Evolutionary conservation across 2,888 invertebrate species (phyloP), one percentile per base, ranked within the genome.

Genomic region (Drosophila ustulata): DNA sequence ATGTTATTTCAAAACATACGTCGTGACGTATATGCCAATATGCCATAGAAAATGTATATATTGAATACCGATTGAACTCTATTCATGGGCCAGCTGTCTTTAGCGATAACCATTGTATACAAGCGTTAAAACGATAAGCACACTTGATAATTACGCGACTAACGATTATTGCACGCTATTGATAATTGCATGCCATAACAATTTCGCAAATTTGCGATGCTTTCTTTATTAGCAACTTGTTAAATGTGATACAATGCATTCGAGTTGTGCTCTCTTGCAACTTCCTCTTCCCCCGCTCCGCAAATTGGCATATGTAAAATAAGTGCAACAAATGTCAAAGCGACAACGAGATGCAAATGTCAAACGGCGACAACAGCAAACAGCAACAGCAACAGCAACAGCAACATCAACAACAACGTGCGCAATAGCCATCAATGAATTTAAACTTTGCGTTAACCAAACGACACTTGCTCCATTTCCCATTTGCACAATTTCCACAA

Each of bases 401-500:
- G 59, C 23, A 47, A 26, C 47, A 52, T 4, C 5, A 39, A 28
- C 8, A 64, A 9, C 11, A 50, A 13, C 7, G 6, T 28, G 28
- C 41, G 37, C 11, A 13, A 41, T 8, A 49, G 45, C 30, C 69
- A 73, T 83, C 80, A 70, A 79, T 85, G 70, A 57, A 49, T 62
- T 70, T 55, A 64, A 69, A 71, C 53, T 66, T 77, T 69, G 46
- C 46, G 56, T 46, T 56, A 13, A 49, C 69, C 47, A 65, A 71
- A 64, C 55, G 65, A 34, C 68, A 68, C 65, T 81, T 82, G 83
- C 66, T 69, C 67, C 81, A 83, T 72, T 86, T 83, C 69, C 75
- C 69, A 66, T 69, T 80, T 64, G 23, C 34, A 30, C 55, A 52
- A 39, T 59, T 51, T 34, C 26, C 57, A 52, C 46, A 26, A 18